Conservation (phyloP, 2,888 invertebrate species). For the Patella ulyssiponensis region DNA sequence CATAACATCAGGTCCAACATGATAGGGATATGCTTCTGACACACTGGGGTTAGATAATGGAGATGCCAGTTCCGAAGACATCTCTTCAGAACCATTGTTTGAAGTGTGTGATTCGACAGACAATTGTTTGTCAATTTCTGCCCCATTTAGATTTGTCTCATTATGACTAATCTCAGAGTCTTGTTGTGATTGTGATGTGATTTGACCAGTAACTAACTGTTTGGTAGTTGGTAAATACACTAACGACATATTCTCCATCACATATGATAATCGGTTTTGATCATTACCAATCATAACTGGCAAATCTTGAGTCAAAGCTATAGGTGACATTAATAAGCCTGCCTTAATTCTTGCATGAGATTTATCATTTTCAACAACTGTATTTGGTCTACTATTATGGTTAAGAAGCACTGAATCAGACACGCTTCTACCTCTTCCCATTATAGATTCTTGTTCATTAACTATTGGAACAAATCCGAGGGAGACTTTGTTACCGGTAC, state of each 20-base stretch:
- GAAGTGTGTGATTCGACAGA: slow-evolving; percentile 15
- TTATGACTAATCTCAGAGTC: slow-evolving; percentile 17
- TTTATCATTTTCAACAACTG: slow-evolving; percentile 10
- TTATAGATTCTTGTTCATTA: neutral
- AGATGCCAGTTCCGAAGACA: slow-evolving; percentile 11
- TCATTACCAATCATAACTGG: slow-evolving; percentile 50
- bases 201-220: slow-evolving; percentile 52
- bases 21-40: slow-evolving; percentile 17
- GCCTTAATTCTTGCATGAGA: slow-evolving; percentile 39
- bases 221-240: slow-evolving; percentile 65
- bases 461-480: neutral
- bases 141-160: neutral
- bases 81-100: slow-evolving; percentile 18
- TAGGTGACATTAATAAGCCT: slow-evolving; percentile 58
- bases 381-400: neutral
- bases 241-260: slow-evolving; percentile 64
- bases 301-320: slow-evolving; percentile 57
- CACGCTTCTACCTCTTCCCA: slow-evolving; percentile 3
- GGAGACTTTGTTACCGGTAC: slow-evolving; percentile 8
- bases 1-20: slow-evolving; percentile 16
- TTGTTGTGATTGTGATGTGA: slow-evolving; percentile 1
- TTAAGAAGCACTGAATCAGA: slow-evolving; percentile 10
- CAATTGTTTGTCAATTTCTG: neutral
- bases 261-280: slow-evolving; percentile 62
- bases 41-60: slow-evolving; percentile 17